Evolutionary conservation across 2,113 vertebrate genomes (phyloP), one percentile per base, ranked within the genome.

Genomic region (Prietella phreatophila): DNA sequence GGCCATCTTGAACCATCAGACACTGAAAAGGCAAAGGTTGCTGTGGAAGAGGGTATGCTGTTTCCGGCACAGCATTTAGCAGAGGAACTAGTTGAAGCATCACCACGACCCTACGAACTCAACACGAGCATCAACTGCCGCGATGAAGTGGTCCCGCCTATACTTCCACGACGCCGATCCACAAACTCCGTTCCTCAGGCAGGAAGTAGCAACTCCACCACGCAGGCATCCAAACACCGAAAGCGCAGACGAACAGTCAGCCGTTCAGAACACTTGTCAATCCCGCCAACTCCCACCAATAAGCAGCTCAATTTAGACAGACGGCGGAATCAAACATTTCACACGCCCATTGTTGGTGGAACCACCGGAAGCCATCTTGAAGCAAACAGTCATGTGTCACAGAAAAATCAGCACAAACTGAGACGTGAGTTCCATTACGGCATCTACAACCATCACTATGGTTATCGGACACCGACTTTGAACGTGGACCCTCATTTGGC

Each of bases 101-200:
- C 95, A 83, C 96, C 97, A 0, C 95, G 95, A 7, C 95, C 96
- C 17, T 97, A 97, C 63, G 97, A 97, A 91, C 96, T 97, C 88
- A 97, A 97, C 94, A 97, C 96, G 0, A 94, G 96, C 90, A 97
- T 97, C 92, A 97, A 97, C 89, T 98, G 97, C 91, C 92, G 97
- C 58, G 97, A 97, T 0, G 97, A 97, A 22, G 92, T 97, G 1
- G 95, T 96, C n/a, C 95, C 94, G 5, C 96, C 96, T 13, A 94
- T 96, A 9, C 93, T 96, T 13, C 95, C 94, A 0, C 92, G 94
- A 20, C 92, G 92, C 27, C 92, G 91, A 81, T 93, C 91, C 2
- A 88, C 92, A 0, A 89, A 90, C 61, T 63, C 92, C 13, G 20
- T 83, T 87, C 89, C 90, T 0, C 88, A 89, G 36, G 84, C 47